Conservation (phyloP, 2,888 invertebrate genomes). For the Creontiades dilutus region DNA sequence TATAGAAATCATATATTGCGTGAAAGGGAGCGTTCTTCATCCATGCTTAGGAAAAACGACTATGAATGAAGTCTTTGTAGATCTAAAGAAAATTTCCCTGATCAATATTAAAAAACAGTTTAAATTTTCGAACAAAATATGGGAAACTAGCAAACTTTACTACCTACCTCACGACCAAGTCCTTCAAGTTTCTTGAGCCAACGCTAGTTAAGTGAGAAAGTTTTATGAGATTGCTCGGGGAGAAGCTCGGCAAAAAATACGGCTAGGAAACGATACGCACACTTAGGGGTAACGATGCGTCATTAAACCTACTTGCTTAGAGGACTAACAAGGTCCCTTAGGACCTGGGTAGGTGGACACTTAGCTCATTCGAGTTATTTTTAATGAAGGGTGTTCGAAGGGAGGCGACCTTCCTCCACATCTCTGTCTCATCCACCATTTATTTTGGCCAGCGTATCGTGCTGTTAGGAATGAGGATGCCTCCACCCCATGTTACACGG, state of each 20-base stretch:
- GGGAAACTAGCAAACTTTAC: not conserved
- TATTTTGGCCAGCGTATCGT: not conserved
- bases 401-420: not conserved
- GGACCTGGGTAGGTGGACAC: constrained; percentile 31
- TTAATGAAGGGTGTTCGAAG: not conserved
- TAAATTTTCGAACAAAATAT: too few relatives aligned
- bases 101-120: too few relatives aligned
- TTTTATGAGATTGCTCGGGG: constrained; percentile 23
- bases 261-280: constrained; percentile 34
- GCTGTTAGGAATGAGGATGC: too few relatives aligned
- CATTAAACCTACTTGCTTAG: constrained; percentile 45
- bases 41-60: too few relatives aligned
- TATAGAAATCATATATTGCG: too few relatives aligned
- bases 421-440: constrained; percentile 7
- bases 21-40: too few relatives aligned
- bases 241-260: not conserved
- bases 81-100: too few relatives aligned
- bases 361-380: constrained; percentile 34
- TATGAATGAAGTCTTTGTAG: too few relatives aligned
- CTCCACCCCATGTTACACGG: not conserved
- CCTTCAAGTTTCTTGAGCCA: not conserved
- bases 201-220: constrained; percentile 20
- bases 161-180: not conserved
- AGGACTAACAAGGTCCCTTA: constrained; percentile 45
- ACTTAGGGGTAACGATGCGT: constrained; percentile 50